These are phyloP conservation scores for Apostichopus californicus DNA, from an alignment of 35 echinoderm and acorn worm species.

Conservation along the genomic window DNA sequence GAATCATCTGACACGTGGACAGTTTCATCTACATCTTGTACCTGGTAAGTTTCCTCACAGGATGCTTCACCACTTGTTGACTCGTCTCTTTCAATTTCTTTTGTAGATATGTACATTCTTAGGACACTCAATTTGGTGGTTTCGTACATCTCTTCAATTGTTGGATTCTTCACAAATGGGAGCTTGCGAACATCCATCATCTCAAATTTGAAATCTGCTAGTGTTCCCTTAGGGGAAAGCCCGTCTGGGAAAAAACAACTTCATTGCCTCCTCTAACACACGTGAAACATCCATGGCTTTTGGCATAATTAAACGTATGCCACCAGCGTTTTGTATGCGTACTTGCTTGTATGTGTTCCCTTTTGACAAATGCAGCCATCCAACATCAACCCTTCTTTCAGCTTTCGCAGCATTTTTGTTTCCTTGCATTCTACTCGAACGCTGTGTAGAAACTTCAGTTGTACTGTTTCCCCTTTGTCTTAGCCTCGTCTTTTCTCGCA, in stretches of 20 bases:
- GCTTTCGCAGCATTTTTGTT: neutral
- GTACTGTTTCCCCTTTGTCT: neutral
- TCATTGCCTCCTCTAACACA: neutral
- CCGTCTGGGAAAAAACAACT: conserved; percentile 15
- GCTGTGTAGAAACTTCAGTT: neutral
- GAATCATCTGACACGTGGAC: neutral
- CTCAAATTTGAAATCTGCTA: neutral
- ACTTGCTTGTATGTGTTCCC: neutral
- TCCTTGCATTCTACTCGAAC: neutral
- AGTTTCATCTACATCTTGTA: neutral
- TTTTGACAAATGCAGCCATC: neutral
- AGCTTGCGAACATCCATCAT: neutral
- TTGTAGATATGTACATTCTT: neutral
- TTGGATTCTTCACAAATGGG: neutral
- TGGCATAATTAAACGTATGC: neutral
- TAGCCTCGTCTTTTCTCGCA: neutral
- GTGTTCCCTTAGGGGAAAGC: neutral
- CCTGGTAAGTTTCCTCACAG: neutral
- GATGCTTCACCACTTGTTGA: neutral
- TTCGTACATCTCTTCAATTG: neutral
- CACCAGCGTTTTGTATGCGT: neutral
- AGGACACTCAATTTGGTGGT: neutral
- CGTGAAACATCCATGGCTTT: neutral
- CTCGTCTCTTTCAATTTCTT: neutral
- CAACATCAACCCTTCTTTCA: neutral